Evolutionary conservation across 2,888 invertebrate genomes (phyloP).

Genomic region (Lepetodrilus schrolli): DNA sequence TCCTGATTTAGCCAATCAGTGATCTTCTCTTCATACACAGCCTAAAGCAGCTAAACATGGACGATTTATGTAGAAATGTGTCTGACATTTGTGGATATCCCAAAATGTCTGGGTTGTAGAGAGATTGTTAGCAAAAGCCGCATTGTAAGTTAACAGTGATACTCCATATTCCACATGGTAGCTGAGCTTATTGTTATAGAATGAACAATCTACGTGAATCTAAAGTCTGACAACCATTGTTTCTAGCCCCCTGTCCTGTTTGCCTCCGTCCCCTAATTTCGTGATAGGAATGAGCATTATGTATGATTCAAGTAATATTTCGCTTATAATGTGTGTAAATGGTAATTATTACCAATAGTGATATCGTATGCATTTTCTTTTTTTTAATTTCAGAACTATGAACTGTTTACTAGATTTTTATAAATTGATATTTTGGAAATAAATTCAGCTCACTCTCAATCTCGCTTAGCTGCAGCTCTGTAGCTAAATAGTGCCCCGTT

Average conservation of each 20-base stretch:
- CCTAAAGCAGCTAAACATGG: slow-evolving; percentile 1
- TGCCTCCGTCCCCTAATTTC: slow-evolving; percentile 8
- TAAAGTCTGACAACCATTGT: slow-evolving; percentile 14
- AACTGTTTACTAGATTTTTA: too few relatives aligned
- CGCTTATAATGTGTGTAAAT: too few relatives aligned
- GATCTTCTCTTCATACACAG: background rate
- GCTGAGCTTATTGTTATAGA: background rate
- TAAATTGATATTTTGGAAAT: too few relatives aligned
- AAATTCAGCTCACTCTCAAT: too few relatives aligned
- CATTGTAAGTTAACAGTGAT: background rate
- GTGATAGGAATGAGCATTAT: background rate
- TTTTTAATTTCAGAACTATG: too few relatives aligned
- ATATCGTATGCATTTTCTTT: too few relatives aligned
- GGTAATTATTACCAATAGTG: too few relatives aligned
- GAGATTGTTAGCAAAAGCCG: background rate
- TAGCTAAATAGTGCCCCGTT: too few relatives aligned
- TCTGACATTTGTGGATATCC: slow-evolving; percentile 8
- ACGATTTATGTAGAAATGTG: background rate
- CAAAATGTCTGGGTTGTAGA: slow-evolving; percentile 3
- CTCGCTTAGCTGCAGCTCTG: too few relatives aligned
- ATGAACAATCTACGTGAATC: background rate
- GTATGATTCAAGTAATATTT: too few relatives aligned
- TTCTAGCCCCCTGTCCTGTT: background rate
- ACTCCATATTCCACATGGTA: background rate
- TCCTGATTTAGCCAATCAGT: background rate